A percentile compares a stretch with the other conserved stretches of the same genome.
Evolutionary conservation across 30 jellyfish, hydroid and myxozoan species (phyloP).

Genomic region (Haliclystus octoradiatus): DNA sequence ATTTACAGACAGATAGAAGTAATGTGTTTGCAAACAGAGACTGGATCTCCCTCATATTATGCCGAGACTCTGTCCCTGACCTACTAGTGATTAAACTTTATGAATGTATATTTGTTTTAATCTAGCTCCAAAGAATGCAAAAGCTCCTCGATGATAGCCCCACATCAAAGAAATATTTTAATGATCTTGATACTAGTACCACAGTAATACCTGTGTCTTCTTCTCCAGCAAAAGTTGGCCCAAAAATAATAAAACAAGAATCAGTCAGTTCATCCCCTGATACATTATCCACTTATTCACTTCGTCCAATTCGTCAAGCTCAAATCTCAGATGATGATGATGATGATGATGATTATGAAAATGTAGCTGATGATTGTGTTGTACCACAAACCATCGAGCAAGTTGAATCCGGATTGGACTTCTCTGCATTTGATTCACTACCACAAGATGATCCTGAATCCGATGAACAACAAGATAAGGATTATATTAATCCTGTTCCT

Average conservation of each 20-base stretch:
- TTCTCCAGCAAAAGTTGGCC: background rate
- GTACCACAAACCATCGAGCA: background rate
- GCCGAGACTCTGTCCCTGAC: too few relatives aligned
- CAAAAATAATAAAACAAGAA: background rate
- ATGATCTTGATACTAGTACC: background rate
- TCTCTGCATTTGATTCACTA: background rate
- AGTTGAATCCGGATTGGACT: background rate
- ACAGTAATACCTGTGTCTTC: background rate
- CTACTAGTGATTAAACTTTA: too few relatives aligned
- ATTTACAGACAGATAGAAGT: too few relatives aligned
- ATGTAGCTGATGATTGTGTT: background rate
- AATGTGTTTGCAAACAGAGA: too few relatives aligned
- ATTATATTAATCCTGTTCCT: conserved; percentile 13
- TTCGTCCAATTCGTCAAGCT: background rate
- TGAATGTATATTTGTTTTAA: too few relatives aligned
- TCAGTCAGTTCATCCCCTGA: conserved; percentile 1
- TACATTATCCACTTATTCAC: background rate
- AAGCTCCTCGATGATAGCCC: background rate
- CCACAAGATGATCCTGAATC: background rate
- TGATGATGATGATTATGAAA: background rate
- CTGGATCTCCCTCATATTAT: too few relatives aligned
- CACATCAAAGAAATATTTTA: background rate
- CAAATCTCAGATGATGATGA: background rate
- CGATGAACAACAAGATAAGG: background rate
- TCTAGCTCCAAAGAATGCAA: background rate